These are phyloP conservation scores for Microplitis mediator DNA, from an alignment of 1,140 invertebrate genomes.

Conservation along the genomic window DNA sequence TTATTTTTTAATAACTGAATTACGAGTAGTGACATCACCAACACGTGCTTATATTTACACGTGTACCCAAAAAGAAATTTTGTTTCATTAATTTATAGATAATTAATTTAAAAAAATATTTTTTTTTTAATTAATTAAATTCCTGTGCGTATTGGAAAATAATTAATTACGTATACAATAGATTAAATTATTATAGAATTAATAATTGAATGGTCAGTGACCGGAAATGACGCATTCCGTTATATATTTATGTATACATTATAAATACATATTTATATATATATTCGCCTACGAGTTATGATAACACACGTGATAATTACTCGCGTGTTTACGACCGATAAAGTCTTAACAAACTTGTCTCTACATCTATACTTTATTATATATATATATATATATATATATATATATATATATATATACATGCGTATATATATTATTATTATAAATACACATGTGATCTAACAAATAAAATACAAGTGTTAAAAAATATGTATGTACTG, in stretches of 20 bases:
- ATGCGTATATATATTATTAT: not conserved
- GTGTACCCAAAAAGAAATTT: not conserved
- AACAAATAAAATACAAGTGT: too few relatives aligned
- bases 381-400: not conserved
- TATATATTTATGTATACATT: too few relatives aligned
- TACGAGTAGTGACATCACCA: too few relatives aligned
- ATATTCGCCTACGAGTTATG: conserved; percentile 33
- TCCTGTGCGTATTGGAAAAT: not conserved
- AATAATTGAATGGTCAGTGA: conserved; percentile 57
- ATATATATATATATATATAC: not conserved
- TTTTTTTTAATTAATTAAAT: not conserved
- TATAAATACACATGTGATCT: too few relatives aligned
- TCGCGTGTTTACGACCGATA: conserved; percentile 52
- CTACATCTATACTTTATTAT: not conserved
- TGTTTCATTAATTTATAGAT: not conserved
- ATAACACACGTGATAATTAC: conserved; percentile 49
- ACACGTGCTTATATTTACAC: too few relatives aligned
- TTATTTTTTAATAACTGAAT: not conserved
- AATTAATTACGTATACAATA: conserved; percentile 11
- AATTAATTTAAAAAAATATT: too few relatives aligned
- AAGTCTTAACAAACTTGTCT: conserved; percentile 25
- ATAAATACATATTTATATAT: too few relatives aligned
- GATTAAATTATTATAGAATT: conserved; percentile 32
- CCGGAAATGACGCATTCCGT: conserved; percentile 49
- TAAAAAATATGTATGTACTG: too few relatives aligned